Evolutionary conservation across 2,797 vertebrate genomes (phyloP).

Genomic region (Neomorphus geoffroyi): DNA sequence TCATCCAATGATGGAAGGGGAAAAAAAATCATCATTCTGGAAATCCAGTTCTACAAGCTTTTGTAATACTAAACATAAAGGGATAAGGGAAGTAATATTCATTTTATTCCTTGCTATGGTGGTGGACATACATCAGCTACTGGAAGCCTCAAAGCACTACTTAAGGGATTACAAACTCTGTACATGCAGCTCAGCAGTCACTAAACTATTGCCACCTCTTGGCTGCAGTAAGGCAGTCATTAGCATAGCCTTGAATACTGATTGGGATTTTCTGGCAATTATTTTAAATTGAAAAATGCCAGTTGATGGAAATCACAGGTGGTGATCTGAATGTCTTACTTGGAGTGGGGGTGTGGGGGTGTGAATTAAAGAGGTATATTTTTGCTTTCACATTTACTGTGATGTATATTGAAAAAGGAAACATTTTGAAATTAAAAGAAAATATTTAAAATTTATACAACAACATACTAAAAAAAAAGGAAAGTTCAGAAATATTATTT

Average conservation of each 20-base stretch:
- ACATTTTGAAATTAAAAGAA: background rate
- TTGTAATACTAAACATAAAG: background rate
- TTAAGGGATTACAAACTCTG: conserved; percentile 35
- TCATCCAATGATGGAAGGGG: background rate
- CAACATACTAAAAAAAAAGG: background rate
- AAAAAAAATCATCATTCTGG: background rate
- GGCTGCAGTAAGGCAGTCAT: background rate
- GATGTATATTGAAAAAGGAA: background rate
- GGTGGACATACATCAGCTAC: conserved; percentile 3
- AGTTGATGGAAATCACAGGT: background rate
- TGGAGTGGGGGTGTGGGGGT: background rate
- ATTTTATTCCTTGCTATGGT: background rate
- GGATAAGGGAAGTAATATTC: background rate
- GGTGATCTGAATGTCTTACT: background rate
- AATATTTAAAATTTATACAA: background rate
- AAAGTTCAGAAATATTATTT: background rate
- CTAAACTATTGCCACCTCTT: conserved; percentile 31
- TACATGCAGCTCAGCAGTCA: background rate
- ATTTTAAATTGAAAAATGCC: conserved; percentile 31
- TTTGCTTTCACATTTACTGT: background rate
- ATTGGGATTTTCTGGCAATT: background rate
- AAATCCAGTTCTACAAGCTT: conserved; percentile 20
- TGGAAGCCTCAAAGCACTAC: conserved; percentile 21
- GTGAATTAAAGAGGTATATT: background rate
- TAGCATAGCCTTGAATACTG: background rate